Evolutionary conservation across 2,888 invertebrate genomes (phyloP).

Genomic region (Meteorus cinctellus): DNA sequence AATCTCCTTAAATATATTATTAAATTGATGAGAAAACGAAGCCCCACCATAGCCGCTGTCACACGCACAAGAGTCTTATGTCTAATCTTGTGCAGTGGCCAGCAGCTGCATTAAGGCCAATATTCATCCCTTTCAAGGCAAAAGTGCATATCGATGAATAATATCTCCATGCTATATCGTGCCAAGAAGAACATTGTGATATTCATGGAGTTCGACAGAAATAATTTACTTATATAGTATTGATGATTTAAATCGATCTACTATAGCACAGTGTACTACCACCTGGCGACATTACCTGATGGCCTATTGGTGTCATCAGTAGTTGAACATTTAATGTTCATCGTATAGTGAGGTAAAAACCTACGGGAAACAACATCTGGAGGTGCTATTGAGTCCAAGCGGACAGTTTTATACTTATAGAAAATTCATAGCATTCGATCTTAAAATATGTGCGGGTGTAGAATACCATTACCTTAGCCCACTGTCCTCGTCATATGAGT

Average conservation of each 20-base stretch:
- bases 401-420: slow-evolving; percentile 64
- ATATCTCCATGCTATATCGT: slow-evolving; percentile 7
- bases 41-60: slow-evolving; percentile 98
- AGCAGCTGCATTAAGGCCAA: slow-evolving; percentile 95
- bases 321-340: slow-evolving; percentile 30
- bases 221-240: background rate
- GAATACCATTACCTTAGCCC: slow-evolving; percentile 36
- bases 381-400: slow-evolving; percentile 60
- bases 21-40: slow-evolving; percentile 72
- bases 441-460: slow-evolving; percentile 45
- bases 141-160: background rate
- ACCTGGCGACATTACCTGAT: background rate
- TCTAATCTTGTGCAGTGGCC: slow-evolving; percentile 99
- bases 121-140: slow-evolving; percentile 33
- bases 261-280: background rate
- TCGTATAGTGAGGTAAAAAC: slow-evolving; percentile 31
- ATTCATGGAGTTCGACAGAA: background rate
- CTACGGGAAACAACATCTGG: slow-evolving; percentile 64
- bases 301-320: slow-evolving; percentile 34
- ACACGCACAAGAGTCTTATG: slow-evolving; percentile 97
- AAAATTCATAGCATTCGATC: slow-evolving; percentile 72
- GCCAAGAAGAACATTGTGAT: background rate
- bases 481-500: slow-evolving; percentile 21
- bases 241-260: slow-evolving; percentile 10
- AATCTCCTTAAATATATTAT: slow-evolving; percentile 51